A percentile compares a stretch with the other conserved stretches of the same genome.
These are phyloP conservation scores for Erebia epiphron DNA, from an alignment of 2,888 invertebrate species.

Conservation along the genomic window DNA sequence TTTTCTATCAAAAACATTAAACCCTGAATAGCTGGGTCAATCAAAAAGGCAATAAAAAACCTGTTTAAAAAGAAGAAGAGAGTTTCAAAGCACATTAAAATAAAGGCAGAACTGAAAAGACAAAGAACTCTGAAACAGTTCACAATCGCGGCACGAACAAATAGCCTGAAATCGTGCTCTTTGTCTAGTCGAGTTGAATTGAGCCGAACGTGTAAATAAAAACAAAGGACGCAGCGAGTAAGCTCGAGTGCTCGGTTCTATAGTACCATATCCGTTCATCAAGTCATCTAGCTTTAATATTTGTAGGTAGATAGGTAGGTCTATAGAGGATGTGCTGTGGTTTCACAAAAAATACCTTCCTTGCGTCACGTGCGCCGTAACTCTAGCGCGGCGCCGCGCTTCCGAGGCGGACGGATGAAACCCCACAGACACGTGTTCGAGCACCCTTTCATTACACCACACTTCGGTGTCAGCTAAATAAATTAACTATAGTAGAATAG, in stretches of 20 bases:
- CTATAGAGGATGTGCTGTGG: conserved; percentile 48
- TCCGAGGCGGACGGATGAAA: conserved; percentile 65
- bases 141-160: background rate
- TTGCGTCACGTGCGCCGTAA: conserved; percentile 68
- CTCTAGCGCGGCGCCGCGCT: conserved; percentile 59
- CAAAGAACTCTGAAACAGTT: background rate
- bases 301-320: conserved; percentile 29
- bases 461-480: conserved; percentile 17
- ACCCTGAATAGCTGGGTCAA: background rate
- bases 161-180: conserved; percentile 9
- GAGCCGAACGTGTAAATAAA: conserved; percentile 13
- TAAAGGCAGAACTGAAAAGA: background rate
- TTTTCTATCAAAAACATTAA: background rate
- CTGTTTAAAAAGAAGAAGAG: background rate
- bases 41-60: background rate
- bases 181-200: background rate
- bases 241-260: conserved; percentile 11
- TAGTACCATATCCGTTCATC: conserved; percentile 38
- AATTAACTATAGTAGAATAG: background rate
- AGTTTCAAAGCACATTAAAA: background rate
- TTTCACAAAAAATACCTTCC: conserved; percentile 53
- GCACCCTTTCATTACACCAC: conserved; percentile 41
- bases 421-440: conserved; percentile 52
- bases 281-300: conserved; percentile 37
- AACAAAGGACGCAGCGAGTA: conserved; percentile 14